Evolutionary conservation across 2,113 vertebrate species (phyloP).

Genomic region (Ondatra zibethicus): DNA sequence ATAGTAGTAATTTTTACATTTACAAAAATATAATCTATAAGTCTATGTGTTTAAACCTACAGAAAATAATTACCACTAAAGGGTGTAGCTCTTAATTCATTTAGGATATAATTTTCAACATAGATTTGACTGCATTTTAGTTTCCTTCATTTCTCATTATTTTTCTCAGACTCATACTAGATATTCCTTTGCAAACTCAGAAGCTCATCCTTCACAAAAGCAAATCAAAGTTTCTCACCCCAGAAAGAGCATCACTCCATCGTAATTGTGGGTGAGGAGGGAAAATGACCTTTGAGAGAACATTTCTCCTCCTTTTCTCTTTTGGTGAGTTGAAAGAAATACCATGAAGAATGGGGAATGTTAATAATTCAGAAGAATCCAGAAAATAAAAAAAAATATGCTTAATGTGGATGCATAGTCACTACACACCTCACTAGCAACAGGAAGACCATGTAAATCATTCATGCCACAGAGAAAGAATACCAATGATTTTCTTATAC

Average conservation of each 20-base stretch:
- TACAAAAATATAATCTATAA: not conserved
- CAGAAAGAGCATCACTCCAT: not conserved
- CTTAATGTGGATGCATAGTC: not conserved
- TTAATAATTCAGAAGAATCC: slow-evolving; percentile 58
- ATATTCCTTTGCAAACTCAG: slow-evolving; percentile 11
- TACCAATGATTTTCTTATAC: slow-evolving; percentile 1
- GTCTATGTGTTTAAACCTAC: not conserved
- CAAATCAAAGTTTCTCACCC: not conserved
- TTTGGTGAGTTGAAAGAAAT: slow-evolving; percentile 55
- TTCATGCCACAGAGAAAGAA: not conserved
- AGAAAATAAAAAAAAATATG: slow-evolving; percentile 48
- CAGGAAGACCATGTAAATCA: slow-evolving; percentile 36
- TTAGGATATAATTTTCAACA: not conserved
- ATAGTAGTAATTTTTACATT: not conserved
- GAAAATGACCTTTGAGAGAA: slow-evolving; percentile 11
- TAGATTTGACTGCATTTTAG: not conserved
- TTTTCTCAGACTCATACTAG: not conserved
- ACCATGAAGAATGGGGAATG: slow-evolving; percentile 36
- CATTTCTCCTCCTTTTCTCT: not conserved
- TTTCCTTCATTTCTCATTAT: not conserved
- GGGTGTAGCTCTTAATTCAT: not conserved
- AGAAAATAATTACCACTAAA: not conserved
- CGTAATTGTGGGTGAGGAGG: not conserved
- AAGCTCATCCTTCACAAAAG: not conserved
- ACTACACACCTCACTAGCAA: not conserved